Evolutionary conservation across 2,888 invertebrate genomes (phyloP), one percentile per base, ranked within the genome.

Genomic region (Aspidapion aeneum): DNA sequence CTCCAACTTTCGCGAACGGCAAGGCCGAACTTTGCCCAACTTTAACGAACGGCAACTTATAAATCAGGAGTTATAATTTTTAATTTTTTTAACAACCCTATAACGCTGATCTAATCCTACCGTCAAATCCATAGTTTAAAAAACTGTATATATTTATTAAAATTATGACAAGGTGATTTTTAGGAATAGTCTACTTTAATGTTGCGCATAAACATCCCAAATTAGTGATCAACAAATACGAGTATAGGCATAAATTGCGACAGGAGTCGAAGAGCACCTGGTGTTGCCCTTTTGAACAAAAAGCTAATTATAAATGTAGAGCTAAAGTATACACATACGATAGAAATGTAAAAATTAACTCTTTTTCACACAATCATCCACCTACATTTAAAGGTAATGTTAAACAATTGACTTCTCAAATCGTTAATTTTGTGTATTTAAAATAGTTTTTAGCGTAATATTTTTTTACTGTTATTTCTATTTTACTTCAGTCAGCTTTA

Each of bases 121-220:
- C n/a, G n/a, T n/a, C n/a, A n/a, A n/a, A n/a, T n/a, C n/a, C n/a
- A n/a, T n/a, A n/a, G n/a, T n/a, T n/a, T n/a, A n/a, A n/a, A n/a
- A n/a, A n/a, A n/a, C n/a, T n/a, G n/a, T n/a, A n/a, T n/a, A n/a
- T n/a, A n/a, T n/a, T n/a, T n/a, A n/a, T n/a, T n/a, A n/a, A n/a
- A n/a, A n/a, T n/a, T n/a, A n/a, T n/a, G n/a, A n/a, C n/a, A n/a
- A n/a, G n/a, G n/a, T n/a, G n/a, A n/a, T n/a, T 68, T 68, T 62
- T 64, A 68, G 68, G 62, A 20, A 49, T 52, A 12, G 56, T 68
- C 2, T 67, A 68, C 50, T 61, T 68, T 18, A 18, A 55, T 1
- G 50, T 58, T 3, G 68, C 65, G 17, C 35, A 55, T 9, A 69
- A 69, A 48, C 58, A 69, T 49, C 69, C 69, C 1, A 66, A 57